These are phyloP conservation scores for Ennomos quercinarius DNA, from an alignment of 2,888 invertebrate species.

Conservation along the genomic window DNA sequence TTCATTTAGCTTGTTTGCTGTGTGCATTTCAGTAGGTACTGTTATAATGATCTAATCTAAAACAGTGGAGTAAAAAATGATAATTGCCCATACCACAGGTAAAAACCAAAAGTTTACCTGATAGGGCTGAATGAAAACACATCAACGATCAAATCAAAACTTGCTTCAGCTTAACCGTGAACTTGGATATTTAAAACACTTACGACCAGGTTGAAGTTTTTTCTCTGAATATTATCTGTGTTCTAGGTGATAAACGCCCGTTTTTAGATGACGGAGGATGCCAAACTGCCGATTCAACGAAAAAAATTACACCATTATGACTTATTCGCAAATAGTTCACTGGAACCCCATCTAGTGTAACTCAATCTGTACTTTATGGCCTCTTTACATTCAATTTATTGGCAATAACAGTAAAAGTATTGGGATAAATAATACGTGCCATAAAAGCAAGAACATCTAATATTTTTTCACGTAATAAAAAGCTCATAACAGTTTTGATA, in stretches of 20 bases:
- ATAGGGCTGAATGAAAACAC: too few species aligned
- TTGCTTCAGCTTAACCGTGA: too few species aligned
- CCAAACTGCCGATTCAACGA: constrained; percentile 42
- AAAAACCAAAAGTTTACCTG: too few species aligned
- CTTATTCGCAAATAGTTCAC: constrained; percentile 56
- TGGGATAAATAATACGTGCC: constrained; percentile 14
- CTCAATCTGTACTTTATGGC: constrained; percentile 45
- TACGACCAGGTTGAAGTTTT: background rate
- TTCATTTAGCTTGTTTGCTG: too few species aligned
- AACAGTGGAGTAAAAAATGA: too few species aligned
- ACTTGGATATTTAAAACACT: too few species aligned
- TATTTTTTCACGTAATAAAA: too few species aligned
- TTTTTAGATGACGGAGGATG: constrained; percentile 32
- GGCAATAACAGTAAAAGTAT: constrained; percentile 25
- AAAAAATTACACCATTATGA: constrained; percentile 59
- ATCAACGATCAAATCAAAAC: too few species aligned
- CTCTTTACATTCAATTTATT: constrained; percentile 36
- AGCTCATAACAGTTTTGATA: too few species aligned
- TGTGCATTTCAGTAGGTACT: too few species aligned
- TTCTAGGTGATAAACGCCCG: constrained; percentile 25
- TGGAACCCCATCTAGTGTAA: constrained; percentile 46
- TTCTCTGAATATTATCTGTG: constrained; percentile 28
- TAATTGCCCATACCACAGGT: too few species aligned
- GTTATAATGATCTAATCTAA: too few species aligned
- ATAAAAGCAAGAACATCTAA: constrained; percentile 1